Conservation (phyloP, 2,113 vertebrate species). For the Albula glossodonta region DNA sequence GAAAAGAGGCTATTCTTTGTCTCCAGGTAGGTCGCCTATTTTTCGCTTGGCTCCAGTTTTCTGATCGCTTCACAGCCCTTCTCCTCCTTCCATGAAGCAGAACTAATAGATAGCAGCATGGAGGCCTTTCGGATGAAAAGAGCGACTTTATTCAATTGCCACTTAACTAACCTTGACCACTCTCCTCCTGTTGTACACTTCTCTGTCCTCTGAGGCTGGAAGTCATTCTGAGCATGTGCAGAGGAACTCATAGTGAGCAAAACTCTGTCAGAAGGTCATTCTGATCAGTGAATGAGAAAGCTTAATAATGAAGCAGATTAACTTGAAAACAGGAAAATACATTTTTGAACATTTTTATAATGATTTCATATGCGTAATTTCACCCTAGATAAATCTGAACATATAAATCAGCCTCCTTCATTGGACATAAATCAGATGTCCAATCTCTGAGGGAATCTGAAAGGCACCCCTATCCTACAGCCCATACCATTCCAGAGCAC, state of each 20-base stretch:
- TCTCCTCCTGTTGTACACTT: background rate
- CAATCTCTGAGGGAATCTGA: background rate
- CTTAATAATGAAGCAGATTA: no score
- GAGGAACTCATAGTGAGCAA: background rate
- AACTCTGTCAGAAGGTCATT: background rate
- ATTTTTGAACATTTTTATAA: no score
- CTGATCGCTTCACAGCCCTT: background rate
- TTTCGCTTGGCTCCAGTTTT: background rate
- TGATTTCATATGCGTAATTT: no score
- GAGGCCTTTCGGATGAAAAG: background rate
- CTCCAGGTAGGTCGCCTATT: background rate
- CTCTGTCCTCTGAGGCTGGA: background rate
- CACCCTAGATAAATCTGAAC: no score
- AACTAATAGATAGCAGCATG: background rate
- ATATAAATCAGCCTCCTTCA: no score
- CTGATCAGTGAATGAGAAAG: background rate
- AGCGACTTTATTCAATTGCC: conserved; percentile 3
- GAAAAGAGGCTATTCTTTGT: background rate
- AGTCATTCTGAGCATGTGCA: background rate
- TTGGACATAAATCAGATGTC: no score
- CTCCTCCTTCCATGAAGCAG: background rate
- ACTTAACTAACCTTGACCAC: conserved; percentile 7
- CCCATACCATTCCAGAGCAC: background rate
- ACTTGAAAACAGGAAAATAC: no score
- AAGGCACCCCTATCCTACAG: background rate